phyloP scores from a whole-genome alignment of 2,888 invertebrate genomes.

The Protophormia terraenovae region DNA sequence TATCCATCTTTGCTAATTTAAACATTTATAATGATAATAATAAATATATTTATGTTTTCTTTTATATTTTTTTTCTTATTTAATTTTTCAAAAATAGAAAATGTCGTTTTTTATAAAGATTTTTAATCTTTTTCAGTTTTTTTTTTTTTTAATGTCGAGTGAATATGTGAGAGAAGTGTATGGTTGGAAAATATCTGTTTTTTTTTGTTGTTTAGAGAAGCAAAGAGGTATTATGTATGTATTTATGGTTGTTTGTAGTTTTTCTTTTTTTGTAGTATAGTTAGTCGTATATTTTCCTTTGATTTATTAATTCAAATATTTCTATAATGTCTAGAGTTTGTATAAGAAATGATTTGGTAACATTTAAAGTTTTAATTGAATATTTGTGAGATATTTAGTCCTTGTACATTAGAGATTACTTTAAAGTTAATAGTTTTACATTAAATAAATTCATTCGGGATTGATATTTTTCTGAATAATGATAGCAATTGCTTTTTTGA shows the following conservation, averaged over 20 bases:
- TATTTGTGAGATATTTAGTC: too few species aligned
- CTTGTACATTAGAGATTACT: too few species aligned
- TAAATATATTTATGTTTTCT: conserved; percentile 24
- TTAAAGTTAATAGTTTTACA: too few species aligned
- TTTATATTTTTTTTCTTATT: not conserved
- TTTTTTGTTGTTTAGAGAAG: not conserved
- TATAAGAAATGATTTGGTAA: too few species aligned
- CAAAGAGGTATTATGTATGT: not conserved
- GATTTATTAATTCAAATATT: conserved; percentile 61
- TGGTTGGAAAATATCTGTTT: not conserved
- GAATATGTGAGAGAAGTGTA: not conserved
- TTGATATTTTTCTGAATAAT: too few species aligned
- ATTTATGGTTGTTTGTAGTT: not conserved
- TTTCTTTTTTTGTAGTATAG: not conserved
- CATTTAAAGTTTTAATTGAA: too few species aligned
- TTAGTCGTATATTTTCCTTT: conserved; percentile 50
- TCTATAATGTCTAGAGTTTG: too few species aligned
- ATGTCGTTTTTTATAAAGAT: conserved; percentile 19
- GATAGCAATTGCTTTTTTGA: too few species aligned
- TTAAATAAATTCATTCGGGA: too few species aligned
- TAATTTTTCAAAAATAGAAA: conserved; percentile 43
- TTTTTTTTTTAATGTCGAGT: not conserved
- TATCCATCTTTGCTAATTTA: conserved; percentile 21
- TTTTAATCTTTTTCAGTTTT: conserved; percentile 21
- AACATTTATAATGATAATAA: conserved; percentile 19